Evolutionary conservation across 1,140 invertebrate genomes (phyloP), one percentile per base, ranked within the genome.

Genomic region (Drosophila persimilis): DNA sequence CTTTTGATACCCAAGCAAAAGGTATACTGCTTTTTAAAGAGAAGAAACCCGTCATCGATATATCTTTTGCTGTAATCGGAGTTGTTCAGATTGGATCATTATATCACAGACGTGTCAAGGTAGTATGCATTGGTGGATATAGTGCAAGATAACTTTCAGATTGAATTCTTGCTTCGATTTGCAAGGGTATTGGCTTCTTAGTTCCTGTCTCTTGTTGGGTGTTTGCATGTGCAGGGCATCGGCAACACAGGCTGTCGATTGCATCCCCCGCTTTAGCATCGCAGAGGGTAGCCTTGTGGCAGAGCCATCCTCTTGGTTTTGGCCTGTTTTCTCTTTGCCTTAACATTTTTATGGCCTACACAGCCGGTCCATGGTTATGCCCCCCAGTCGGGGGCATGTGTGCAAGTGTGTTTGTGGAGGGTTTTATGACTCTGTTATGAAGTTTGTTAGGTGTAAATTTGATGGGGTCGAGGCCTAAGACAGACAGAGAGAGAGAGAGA

Each of bases 381-480:
- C 31, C 31, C 31, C 31, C 31, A 35, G 35, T 13, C 35, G 35
- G 35, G 35, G 17, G 11, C 26, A 44, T 46, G 26, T n/a, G 48
- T 9, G 50, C 8, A 47, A 31, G 26, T 69, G 35, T 57, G 26
- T 50, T 8, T 44, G 55, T 46, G 47, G 51, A 44, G 26, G 56
- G 51, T 86, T 85, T 85, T 85, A 85, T 85, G 80, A 85, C 80
- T 85, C 70, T 85, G 80, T 85, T 85, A 85, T 85, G 80, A 85
- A 85, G 80, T 86, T 85, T 86, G 80, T 86, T 80, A 85, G 80
- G 81, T 85, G 80, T 86, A 85, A 85, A 85, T 85, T 86, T 86
- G 81, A 85, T 85, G 81, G 59, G 61, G 63, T 57, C 52, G 51
- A 45, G 60, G 46, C 57, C 59, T 61, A 57, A 69, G 74, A 50